Base-by-base conservation (phyloP, 2,888 invertebrate species). In the Lymantria monacha region DNA sequence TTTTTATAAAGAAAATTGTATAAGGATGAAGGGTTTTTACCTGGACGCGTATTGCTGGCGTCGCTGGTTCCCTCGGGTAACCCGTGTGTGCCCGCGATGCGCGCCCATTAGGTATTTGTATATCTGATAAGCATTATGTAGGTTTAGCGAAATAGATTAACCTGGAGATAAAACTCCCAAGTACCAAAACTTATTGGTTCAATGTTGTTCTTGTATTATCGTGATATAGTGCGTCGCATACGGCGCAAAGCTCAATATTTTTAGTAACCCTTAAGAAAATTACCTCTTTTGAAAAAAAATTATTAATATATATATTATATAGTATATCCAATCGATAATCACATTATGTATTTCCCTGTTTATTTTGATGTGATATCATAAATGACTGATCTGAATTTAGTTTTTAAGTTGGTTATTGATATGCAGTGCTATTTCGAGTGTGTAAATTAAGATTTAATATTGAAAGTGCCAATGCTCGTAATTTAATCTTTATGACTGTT, bases 301-400 rank as follows among this genome's bases (percentile, higher is more conserved):
- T 86, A 83, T 83, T 81, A 81, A 85, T 85, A 83, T 85, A 22
- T 22, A 81, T 86, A 85, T 84, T 76, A 75, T 84, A 85, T 85
- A 86, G 77, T 86, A 87, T 88, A 88, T 84, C 84, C 86, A 87
- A 87, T 85, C 85, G 81, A 87, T 85, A 78, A 89, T 89, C 90
- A 88, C 89, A 84, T 66, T 66, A 90, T 90, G 84, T 92, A 91
- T 90, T 88, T 87, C 86, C 90, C 91, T 87, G 85, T 90, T 91
- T 92, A 90, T 92, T 92, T 92, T 91, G 91, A 92, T 92, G 92
- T 92, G 92, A 92, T 92, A 92, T 91, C 92, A 91, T 91, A 91
- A 92, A 92, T 89, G 92, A 92, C 92, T 92, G 92, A 92, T 92
- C 92, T 92, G 92, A 91, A 91, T 90, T 92, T 91, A 91, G 92